Conservation (phyloP, 2,888 invertebrate species). For the Molorchus minor region DNA sequence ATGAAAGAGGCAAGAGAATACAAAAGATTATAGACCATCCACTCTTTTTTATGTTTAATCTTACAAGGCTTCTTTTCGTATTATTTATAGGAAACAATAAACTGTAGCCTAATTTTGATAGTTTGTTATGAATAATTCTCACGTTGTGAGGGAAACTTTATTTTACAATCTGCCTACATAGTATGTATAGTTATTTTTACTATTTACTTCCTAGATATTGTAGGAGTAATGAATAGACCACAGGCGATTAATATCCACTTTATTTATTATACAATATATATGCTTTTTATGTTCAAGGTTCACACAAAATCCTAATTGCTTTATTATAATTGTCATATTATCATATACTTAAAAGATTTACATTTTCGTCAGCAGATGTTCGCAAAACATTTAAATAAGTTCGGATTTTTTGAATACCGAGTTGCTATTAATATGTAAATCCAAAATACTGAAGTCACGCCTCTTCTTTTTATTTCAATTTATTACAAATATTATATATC, state of each 20-base stretch:
- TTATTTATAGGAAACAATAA: too few species aligned
- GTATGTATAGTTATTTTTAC: not conserved
- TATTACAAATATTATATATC: not conserved
- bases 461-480: not conserved
- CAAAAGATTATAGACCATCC: too few species aligned
- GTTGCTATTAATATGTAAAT: not conserved
- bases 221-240: not conserved
- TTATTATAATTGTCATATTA: not conserved
- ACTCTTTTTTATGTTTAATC: too few species aligned
- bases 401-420: not conserved
- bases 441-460: not conserved
- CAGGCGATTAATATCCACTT: not conserved
- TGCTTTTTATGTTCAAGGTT: conserved; percentile 5
- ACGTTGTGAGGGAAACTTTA: not conserved
- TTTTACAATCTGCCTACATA: not conserved
- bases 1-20: too few species aligned
- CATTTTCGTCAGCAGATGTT: not conserved
- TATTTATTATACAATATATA: not conserved
- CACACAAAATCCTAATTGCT: not conserved
- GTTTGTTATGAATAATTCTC: too few species aligned
- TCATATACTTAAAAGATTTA: not conserved
- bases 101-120: too few species aligned
- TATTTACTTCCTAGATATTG: conserved; percentile 4
- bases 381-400: not conserved
- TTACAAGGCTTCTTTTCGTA: too few species aligned